Conservation (phyloP, 2,113 vertebrate genomes). For the Entelurus aequoreus region DNA sequence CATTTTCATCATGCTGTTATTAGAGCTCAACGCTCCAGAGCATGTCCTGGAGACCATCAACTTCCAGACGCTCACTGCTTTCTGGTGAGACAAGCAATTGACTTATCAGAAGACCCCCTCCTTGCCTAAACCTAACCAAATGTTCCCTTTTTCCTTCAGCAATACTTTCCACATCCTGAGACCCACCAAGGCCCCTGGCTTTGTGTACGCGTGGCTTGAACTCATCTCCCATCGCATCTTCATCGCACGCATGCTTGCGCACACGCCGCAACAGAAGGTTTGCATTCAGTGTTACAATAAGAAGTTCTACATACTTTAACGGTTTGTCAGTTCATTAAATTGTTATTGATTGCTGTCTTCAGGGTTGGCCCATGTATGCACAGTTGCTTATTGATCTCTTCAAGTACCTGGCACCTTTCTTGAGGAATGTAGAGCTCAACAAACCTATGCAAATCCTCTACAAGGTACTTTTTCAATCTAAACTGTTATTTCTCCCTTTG, state of each 20-base stretch:
- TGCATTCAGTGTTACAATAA: background rate
- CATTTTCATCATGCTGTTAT: slow-evolving; percentile 97
- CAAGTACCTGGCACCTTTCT: slow-evolving; percentile 96
- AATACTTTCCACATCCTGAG: slow-evolving; percentile 99
- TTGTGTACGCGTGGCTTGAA: slow-evolving; percentile 98
- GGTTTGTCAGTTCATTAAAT: background rate
- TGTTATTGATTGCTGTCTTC: slow-evolving; percentile 2
- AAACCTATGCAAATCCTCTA: slow-evolving; percentile 99
- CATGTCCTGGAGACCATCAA: slow-evolving; percentile 98
- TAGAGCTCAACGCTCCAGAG: slow-evolving; percentile 97
- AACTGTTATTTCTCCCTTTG: background rate
- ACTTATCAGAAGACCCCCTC: background rate
- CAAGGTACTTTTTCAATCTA: slow-evolving; percentile 75
- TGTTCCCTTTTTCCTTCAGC: slow-evolving; percentile 63
- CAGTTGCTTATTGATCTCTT: slow-evolving; percentile 97
- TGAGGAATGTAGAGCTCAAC: slow-evolving; percentile 98
- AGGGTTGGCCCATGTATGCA: slow-evolving; percentile 99
- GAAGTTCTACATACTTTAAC: too few relatives aligned
- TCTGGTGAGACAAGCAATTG: slow-evolving; percentile 76
- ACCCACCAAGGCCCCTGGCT: slow-evolving; percentile 97
- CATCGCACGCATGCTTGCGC: slow-evolving; percentile 97
- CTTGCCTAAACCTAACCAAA: background rate
- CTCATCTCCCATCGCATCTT: slow-evolving; percentile 99
- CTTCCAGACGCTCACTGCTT: slow-evolving; percentile 98
- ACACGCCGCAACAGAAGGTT: slow-evolving; percentile 99